Percentiles rank a stretch among this genome's conserved stretches.
Evolutionary conservation across 2,888 invertebrate genomes (phyloP).

Genomic region (Agonopterix subpropinquella): DNA sequence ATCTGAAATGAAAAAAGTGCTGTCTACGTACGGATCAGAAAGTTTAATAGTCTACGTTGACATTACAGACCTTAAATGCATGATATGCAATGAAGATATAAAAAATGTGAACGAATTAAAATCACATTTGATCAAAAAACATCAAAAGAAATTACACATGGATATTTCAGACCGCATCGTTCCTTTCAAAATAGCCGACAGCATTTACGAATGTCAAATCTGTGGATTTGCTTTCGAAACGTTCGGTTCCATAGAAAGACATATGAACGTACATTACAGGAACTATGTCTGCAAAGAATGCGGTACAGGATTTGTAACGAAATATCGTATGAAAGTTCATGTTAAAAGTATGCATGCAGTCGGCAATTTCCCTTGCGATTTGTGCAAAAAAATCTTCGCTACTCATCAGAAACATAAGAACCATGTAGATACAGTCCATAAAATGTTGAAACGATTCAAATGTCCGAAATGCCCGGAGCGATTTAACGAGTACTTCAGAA

Average conservation of each 20-base stretch:
- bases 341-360: constrained; percentile 41
- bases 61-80: constrained; percentile 43
- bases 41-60: constrained; percentile 54
- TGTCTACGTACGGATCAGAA: constrained; percentile 42
- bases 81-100: constrained; percentile 30
- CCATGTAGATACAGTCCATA: constrained; percentile 47
- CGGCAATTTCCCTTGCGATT: constrained; percentile 40
- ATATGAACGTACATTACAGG: constrained; percentile 61
- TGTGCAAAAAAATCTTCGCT: constrained; percentile 44
- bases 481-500: constrained; percentile 47
- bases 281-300: constrained; percentile 58
- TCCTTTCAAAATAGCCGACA: constrained; percentile 43
- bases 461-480: constrained; percentile 50
- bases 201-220: constrained; percentile 44
- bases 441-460: constrained; percentile 43
- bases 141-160: constrained; percentile 39
- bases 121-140: constrained; percentile 38
- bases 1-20: constrained; percentile 26
- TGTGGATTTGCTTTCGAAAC: constrained; percentile 56
- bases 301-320: constrained; percentile 54
- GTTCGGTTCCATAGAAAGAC: constrained; percentile 55
- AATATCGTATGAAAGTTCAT: constrained; percentile 50
- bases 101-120: constrained; percentile 40
- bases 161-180: constrained; percentile 38
- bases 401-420: constrained; percentile 45